Percentiles rank a stretch among this genome's conserved stretches.
Conservation (phyloP, 2,797 vertebrate species). For the Cuculus canorus region DNA sequence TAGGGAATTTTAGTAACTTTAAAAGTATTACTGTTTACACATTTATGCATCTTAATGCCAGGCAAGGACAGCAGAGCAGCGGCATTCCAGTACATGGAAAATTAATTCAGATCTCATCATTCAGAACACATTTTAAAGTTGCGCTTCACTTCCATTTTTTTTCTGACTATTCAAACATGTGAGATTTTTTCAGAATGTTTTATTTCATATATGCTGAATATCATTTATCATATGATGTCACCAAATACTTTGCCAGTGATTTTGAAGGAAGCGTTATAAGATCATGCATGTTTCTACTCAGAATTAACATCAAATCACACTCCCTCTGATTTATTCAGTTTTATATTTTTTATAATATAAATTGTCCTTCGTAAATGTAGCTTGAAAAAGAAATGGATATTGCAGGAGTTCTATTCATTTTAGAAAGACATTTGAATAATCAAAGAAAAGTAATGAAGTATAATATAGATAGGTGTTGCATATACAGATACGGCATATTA, state of each 20-base stretch:
- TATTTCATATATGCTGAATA: neutral
- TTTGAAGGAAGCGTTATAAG: neutral
- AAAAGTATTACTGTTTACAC: neutral
- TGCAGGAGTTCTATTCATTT: neutral
- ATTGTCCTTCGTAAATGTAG: neutral
- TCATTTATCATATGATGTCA: neutral
- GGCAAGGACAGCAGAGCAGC: neutral
- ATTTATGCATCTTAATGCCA: neutral
- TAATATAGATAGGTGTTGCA: neutral
- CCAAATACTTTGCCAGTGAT: neutral
- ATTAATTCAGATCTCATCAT: neutral
- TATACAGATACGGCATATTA: neutral
- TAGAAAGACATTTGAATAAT: neutral
- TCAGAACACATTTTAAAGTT: neutral
- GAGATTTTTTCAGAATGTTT: neutral
- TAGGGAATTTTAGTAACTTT: neutral
- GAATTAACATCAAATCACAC: neutral
- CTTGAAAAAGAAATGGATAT: neutral
- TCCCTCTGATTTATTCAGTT: neutral
- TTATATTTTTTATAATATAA: neutral
- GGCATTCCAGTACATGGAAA: neutral
- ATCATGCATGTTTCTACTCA: neutral
- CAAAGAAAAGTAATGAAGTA: neutral
- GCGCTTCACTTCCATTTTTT: neutral
- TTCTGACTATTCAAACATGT: neutral